Evolutionary conservation across 35 echinoderm and acorn worm species (phyloP).

Genomic region (Ophiothrix spiculata): DNA sequence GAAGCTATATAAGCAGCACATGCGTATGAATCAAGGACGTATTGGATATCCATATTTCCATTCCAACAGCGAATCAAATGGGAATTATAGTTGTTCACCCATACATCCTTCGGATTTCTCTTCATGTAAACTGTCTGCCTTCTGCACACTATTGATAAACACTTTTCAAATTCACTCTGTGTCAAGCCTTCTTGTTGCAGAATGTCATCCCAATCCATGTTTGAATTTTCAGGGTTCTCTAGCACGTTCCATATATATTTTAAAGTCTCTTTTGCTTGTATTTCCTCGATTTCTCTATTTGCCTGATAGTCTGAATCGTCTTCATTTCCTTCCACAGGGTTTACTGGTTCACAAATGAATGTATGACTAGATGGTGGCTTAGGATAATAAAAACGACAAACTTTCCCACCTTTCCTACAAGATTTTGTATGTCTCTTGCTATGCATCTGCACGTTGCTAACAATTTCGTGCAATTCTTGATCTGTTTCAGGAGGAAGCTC

Average conservation of each 20-base stretch:
- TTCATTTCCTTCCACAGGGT: background rate
- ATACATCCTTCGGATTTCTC: too few relatives aligned
- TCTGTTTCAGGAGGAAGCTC: background rate
- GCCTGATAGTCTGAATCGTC: background rate
- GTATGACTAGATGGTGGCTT: conserved; percentile 1
- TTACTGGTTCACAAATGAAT: conserved; percentile 6
- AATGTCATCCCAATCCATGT: background rate
- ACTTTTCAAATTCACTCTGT: background rate
- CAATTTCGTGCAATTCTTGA: conserved; percentile 10
- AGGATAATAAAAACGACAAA: conserved; percentile 33
- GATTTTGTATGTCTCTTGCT: conserved; percentile 24
- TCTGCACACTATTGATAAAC: background rate
- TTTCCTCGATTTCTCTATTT: background rate
- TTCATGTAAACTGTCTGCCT: too few relatives aligned
- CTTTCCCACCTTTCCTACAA: background rate
- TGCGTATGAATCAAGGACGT: too few relatives aligned
- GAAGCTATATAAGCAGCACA: conserved; percentile 56
- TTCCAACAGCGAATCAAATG: too few relatives aligned
- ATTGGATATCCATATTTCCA: too few relatives aligned
- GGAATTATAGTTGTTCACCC: too few relatives aligned
- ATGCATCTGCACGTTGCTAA: conserved; percentile 3
- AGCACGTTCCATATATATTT: background rate
- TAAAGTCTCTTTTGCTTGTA: background rate
- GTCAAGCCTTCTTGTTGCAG: background rate
- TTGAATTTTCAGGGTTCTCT: background rate